Evolutionary conservation across 2,113 vertebrate species (phyloP), one percentile per base, ranked within the genome.

Genomic region (Salvelinus alpinus): DNA sequence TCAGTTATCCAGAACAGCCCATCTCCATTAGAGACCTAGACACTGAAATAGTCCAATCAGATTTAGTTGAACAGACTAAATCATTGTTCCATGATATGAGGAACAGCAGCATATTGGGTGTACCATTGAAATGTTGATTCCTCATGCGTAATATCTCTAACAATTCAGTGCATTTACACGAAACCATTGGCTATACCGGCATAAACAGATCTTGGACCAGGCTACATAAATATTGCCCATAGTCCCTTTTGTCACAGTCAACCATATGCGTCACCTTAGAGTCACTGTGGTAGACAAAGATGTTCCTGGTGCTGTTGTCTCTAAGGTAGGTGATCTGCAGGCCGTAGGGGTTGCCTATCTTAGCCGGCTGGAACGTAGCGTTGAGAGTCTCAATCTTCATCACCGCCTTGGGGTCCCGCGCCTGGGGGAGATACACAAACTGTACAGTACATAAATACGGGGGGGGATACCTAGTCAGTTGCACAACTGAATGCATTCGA

Each of bases 261-360:
- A 5, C 51, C 51, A 57, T 57, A 6, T 98, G 97, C 78, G 59
- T 62, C 59, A 62, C 97, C 95, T 98, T 98, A 71, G 96, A 95
- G 0, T 98, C 97, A 31, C 96, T 95, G 0, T 98, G 96, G 85
- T 97, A 97, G 60, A 97, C 92, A 48, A 98, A 98, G 90, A 98
- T 95, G 84, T 98, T 98, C 57, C 97, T 93, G 66, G 97, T 98
- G 93, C 96, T 97, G 78, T 97, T 97, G 92, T 98, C 97, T 90
- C 95, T 96, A 90, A 98, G 80, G 92, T 97, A 96, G 59, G 96
- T 98, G 91, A 98, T 95, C 91, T 98, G 97, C 79, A 98, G 91
- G 8, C 97, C 96, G 0, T 96, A 95, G 0, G 96, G 95, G 88
- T 98, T 97, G 71, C 97, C 97, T 0, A 97, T 97, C 88, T 98